phyloP scores from a whole-genome alignment of 2,888 invertebrate genomes.

The Heterodera filipjevi region DNA sequence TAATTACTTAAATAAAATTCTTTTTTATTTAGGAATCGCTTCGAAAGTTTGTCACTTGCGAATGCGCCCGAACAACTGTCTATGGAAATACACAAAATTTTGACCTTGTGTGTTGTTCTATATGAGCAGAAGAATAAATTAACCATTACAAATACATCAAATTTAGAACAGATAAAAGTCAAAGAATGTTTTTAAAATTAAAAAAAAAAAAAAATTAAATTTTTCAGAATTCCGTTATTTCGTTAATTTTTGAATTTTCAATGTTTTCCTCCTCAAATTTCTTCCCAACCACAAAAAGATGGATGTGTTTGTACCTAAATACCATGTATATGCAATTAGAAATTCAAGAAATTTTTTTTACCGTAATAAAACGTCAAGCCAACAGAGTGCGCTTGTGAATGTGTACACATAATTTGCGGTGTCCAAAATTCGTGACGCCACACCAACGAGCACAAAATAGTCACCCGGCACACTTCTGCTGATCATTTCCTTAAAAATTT shows the following conservation, averaged over 20 bases:
- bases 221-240: too few relatives aligned
- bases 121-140: conserved; percentile 33
- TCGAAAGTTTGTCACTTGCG: conserved; percentile 40
- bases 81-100: conserved; percentile 45
- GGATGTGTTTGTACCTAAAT: too few relatives aligned
- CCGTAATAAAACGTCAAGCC: conserved; percentile 22
- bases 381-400: conserved; percentile 22
- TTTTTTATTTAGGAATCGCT: conserved; percentile 23
- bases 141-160: too few relatives aligned
- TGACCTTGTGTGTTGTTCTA: conserved; percentile 45
- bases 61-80: conserved; percentile 49
- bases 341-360: not conserved
- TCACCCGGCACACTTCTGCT: conserved; percentile 17
- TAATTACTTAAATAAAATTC: too few relatives aligned
- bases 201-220: too few relatives aligned
- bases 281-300: too few relatives aligned
- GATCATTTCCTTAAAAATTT: conserved; percentile 19
- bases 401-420: conserved; percentile 27
- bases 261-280: too few relatives aligned
- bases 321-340: too few relatives aligned
- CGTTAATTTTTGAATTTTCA: too few relatives aligned
- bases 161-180: too few relatives aligned
- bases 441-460: conserved; percentile 16
- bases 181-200: too few relatives aligned
- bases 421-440: conserved; percentile 16